Conservation (phyloP, 2,797 vertebrate genomes). For the Leptodactylus fallax region DNA sequence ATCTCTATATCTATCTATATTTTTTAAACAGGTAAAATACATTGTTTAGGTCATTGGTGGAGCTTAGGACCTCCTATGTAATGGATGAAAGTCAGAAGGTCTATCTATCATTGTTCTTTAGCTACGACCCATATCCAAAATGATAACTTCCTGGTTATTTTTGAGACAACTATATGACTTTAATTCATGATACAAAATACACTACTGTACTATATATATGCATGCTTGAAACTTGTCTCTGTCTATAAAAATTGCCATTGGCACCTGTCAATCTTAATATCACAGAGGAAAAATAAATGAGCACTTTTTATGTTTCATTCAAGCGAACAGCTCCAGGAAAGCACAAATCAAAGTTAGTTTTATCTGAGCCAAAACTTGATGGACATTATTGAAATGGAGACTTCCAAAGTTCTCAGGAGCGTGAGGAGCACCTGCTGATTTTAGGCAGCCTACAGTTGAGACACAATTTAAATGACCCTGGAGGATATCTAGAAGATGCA, state of each 20-base stretch:
- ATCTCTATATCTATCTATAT: too few relatives aligned
- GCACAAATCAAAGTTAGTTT: conserved; percentile 36
- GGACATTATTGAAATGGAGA: conserved; percentile 47
- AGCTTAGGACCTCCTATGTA: not conserved
- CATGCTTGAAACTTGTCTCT: not conserved
- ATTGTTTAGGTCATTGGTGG: not conserved
- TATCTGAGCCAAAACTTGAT: conserved; percentile 41
- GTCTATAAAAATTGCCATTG: not conserved
- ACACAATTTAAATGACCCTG: conserved; percentile 40
- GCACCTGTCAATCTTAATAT: not conserved
- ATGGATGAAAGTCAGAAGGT: not conserved
- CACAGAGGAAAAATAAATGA: conserved; percentile 12
- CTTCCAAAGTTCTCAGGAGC: conserved; percentile 52
- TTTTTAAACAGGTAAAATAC: not conserved
- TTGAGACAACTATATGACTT: too few relatives aligned
- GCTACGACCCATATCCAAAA: too few relatives aligned
- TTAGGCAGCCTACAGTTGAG: conserved; percentile 33
- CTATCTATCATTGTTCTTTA: too few relatives aligned
- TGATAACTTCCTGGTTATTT: too few relatives aligned
- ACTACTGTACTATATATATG: not conserved
- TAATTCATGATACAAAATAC: not conserved
- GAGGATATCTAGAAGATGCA: conserved; percentile 40
- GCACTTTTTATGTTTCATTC: conserved; percentile 18
- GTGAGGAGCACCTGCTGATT: conserved; percentile 58
- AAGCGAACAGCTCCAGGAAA: conserved; percentile 27